Evolutionary conservation across 2,888 invertebrate genomes (phyloP).

Genomic region (Nematopogon swammerdamellus): DNA sequence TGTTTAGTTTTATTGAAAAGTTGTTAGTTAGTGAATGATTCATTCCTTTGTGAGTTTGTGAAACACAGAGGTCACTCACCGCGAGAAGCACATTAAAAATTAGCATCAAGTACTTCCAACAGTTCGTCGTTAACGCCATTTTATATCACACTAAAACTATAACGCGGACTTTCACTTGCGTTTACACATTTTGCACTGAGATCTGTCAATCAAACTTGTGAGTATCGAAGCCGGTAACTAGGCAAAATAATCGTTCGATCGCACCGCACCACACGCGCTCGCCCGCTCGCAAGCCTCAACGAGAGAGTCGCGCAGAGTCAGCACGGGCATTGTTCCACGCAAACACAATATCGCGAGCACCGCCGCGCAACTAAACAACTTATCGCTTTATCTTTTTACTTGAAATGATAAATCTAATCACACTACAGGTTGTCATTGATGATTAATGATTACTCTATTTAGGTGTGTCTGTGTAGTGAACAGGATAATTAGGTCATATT

Average conservation of each 20-base stretch:
- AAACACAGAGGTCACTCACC: slow-evolving; percentile 25
- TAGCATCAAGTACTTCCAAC: slow-evolving; percentile 50
- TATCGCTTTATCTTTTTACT: background rate
- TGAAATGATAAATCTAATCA: background rate
- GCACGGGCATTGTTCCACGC: background rate
- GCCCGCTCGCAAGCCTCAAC: background rate
- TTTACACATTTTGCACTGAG: background rate
- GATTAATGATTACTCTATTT: too few species aligned
- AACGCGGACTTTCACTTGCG: background rate
- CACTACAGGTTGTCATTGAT: background rate
- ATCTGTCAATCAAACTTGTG: background rate
- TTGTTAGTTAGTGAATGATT: too few species aligned
- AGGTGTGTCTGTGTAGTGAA: too few species aligned
- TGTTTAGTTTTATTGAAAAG: too few species aligned
- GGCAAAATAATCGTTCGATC: too few species aligned
- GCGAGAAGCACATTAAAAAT: slow-evolving; percentile 47
- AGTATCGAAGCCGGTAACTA: too few species aligned
- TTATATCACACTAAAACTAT: too few species aligned
- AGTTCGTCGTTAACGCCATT: slow-evolving; percentile 48
- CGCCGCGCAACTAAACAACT: background rate
- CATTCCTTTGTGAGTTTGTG: too few species aligned
- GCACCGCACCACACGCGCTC: too few species aligned
- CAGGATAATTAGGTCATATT: too few species aligned
- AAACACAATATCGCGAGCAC: background rate
- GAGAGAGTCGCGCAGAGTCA: background rate